Conservation (phyloP, 2,797 vertebrate species). For the Siniperca obscura region DNA sequence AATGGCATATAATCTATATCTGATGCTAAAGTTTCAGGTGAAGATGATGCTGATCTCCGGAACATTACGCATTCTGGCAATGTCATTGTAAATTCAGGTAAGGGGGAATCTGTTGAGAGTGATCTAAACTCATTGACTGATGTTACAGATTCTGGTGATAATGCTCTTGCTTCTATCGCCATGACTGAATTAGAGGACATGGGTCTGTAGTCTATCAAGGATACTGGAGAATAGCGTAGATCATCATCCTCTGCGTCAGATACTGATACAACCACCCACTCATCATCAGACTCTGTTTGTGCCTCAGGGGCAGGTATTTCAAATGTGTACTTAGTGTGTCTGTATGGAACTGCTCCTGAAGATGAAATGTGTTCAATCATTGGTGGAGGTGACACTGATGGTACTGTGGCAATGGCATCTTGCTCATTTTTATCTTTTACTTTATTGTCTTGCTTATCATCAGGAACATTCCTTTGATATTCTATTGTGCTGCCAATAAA, state of each 20-base stretch:
- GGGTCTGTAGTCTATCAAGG: conserved; percentile 39
- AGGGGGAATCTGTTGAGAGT: conserved; percentile 70
- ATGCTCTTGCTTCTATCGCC: conserved; percentile 33
- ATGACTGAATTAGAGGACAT: conserved; percentile 47
- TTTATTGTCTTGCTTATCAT: conserved; percentile 5
- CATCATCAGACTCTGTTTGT: conserved; percentile 13
- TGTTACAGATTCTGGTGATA: conserved; percentile 62
- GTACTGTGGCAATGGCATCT: background rate
- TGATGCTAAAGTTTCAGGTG: conserved; percentile 68
- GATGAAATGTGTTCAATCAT: conserved; percentile 24
- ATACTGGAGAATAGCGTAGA: conserved; percentile 51
- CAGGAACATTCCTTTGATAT: conserved; percentile 5
- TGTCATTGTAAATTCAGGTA: conserved; percentile 54
- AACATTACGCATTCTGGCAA: conserved; percentile 51
- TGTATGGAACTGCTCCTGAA: conserved; percentile 28
- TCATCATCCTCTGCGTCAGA: conserved; percentile 26
- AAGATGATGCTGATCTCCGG: conserved; percentile 59
- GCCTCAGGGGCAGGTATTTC: conserved; percentile 17
- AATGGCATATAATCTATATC: conserved; percentile 42
- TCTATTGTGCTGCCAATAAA: conserved; percentile 46
- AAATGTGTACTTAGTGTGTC: conserved; percentile 43
- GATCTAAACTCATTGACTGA: conserved; percentile 60
- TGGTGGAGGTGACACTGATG: conserved; percentile 42
- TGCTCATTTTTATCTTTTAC: background rate
- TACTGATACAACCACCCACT: conserved; percentile 14